A percentile compares a stretch with the other conserved stretches of the same genome.
phyloP scores from a whole-genome alignment of 2,113 vertebrate species.

The Dasypus novemcinctus region DNA sequence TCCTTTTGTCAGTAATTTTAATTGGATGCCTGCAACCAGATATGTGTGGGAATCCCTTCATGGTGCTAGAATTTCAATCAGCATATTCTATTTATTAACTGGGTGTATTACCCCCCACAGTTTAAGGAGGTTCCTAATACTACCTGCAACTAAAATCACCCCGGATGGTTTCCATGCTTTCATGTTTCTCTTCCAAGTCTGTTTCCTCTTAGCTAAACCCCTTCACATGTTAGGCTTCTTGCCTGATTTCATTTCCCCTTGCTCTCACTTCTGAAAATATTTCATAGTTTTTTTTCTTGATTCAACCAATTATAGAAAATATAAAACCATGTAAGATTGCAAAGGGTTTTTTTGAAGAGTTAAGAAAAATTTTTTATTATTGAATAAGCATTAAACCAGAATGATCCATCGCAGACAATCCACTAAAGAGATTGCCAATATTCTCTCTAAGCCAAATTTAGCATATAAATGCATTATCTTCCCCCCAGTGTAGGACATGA shows the following conservation, averaged over 20 bases:
- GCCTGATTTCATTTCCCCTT: not conserved
- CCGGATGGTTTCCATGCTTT: not conserved
- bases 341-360: not conserved
- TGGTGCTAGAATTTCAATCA: not conserved
- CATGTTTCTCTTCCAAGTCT: not conserved
- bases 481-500: too few relatives aligned
- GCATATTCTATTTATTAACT: not conserved
- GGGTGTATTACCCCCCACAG: not conserved
- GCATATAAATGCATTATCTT: too few relatives aligned
- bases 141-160: not conserved
- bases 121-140: not conserved
- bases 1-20: conserved; percentile 38
- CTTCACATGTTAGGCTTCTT: not conserved
- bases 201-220: not conserved
- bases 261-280: not conserved
- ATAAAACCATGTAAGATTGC: not conserved
- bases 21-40: not conserved
- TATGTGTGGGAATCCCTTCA: not conserved
- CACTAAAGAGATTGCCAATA: too few relatives aligned
- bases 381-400: too few relatives aligned
- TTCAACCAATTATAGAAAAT: conserved; percentile 27
- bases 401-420: too few relatives aligned
- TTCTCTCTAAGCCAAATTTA: too few relatives aligned
- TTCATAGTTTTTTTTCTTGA: not conserved
- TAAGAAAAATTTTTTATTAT: too few relatives aligned